Conservation (phyloP, 1,140 invertebrate genomes). For the Trichonephila clavipes region DNA sequence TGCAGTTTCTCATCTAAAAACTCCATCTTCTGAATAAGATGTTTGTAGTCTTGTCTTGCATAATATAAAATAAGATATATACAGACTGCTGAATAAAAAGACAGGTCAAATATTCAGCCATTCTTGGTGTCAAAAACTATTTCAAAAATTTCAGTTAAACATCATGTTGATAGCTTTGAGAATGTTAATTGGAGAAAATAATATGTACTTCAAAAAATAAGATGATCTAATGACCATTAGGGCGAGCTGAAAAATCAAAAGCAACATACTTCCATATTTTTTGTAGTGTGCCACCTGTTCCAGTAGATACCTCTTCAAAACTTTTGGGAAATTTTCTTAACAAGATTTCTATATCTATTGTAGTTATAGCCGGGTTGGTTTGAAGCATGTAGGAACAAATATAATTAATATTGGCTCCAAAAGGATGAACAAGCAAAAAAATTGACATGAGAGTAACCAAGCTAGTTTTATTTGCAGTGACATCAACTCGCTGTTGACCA, state of each 20-base stretch:
- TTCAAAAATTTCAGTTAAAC: neutral
- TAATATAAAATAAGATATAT: neutral
- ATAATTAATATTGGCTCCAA: conserved; percentile 91
- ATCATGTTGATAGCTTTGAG: neutral
- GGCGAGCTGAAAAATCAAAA: too few species aligned
- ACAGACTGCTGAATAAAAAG: neutral
- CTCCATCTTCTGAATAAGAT: too few species aligned
- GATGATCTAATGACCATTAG: neutral
- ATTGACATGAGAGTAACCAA: too few species aligned
- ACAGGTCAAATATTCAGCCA: neutral
- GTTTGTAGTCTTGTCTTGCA: too few species aligned
- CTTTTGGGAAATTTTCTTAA: conserved; percentile 88
- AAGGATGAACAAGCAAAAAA: conserved; percentile 92
- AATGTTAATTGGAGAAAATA: neutral
- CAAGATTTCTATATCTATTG: conserved; percentile 88
- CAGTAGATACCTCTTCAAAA: conserved; percentile 89
- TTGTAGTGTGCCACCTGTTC: too few species aligned
- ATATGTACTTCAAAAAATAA: neutral
- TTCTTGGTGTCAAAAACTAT: neutral
- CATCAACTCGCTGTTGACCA: too few species aligned
- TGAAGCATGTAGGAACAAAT: conserved; percentile 89
- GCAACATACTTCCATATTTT: too few species aligned
- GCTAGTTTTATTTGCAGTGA: too few species aligned
- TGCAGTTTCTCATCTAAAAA: too few species aligned
- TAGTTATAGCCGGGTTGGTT: conserved; percentile 85